phyloP scores from a whole-genome alignment of 2,797 vertebrate species.

The Anabas testudineus region DNA sequence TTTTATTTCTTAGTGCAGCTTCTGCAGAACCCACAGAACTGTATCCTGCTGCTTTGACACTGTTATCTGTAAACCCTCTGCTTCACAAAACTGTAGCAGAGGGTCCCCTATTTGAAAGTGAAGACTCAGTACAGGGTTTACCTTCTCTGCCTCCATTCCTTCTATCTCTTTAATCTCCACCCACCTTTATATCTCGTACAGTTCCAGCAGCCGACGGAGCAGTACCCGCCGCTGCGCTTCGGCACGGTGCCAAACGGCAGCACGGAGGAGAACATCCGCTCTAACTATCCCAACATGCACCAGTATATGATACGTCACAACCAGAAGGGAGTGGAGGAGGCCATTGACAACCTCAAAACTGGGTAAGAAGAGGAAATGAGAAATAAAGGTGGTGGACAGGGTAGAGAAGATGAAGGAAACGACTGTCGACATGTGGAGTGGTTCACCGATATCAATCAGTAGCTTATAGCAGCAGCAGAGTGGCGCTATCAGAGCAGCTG shows the following conservation, averaged over 20 bases:
- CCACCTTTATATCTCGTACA: conserved; percentile 48
- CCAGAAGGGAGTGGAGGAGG: conserved; percentile 93
- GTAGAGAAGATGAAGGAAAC: too few relatives aligned
- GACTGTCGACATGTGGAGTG: too few relatives aligned
- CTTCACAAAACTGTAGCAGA: conserved; percentile 13
- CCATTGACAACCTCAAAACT: conserved; percentile 93
- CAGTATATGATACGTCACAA: conserved; percentile 94
- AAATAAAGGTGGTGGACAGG: too few relatives aligned
- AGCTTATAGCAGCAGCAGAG: too few relatives aligned
- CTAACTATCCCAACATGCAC: conserved; percentile 96
- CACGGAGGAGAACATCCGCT: conserved; percentile 95
- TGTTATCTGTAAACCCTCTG: conserved; percentile 37
- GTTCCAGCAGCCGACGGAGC: conserved; percentile 94
- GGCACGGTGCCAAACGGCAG: conserved; percentile 95
- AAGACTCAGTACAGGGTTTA: conserved; percentile 20
- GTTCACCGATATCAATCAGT: too few relatives aligned
- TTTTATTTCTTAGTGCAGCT: conserved; percentile 20
- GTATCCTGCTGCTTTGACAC: conserved; percentile 33
- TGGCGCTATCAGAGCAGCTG: too few relatives aligned
- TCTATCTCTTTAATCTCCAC: conserved; percentile 31
- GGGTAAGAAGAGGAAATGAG: conserved; percentile 83
- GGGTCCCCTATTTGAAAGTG: conserved; percentile 29
- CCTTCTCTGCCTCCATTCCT: neutral
- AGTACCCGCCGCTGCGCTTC: conserved; percentile 92
- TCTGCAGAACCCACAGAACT: conserved; percentile 30